Evolutionary conservation across 2,888 invertebrate species (phyloP).

Genomic region (Drosophila stalkeri): DNA sequence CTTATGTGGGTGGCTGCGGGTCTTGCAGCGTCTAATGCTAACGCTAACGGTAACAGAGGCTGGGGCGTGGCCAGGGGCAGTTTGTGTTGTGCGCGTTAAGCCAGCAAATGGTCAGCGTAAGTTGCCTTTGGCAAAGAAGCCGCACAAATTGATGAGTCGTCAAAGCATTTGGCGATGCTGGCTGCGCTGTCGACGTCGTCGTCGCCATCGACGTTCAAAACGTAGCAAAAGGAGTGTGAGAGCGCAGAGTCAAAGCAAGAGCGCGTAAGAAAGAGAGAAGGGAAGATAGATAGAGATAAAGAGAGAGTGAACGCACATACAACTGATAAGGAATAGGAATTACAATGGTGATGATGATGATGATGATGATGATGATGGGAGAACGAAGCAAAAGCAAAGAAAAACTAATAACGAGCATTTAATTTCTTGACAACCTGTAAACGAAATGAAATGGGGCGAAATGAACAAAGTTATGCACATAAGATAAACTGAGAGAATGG

Average conservation of each 20-base stretch:
- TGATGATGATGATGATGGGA: constrained; percentile 25
- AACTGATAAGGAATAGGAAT: constrained; percentile 60
- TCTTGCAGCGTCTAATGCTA: constrained; percentile 14
- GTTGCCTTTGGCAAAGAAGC: constrained; percentile 40
- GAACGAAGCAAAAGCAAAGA: constrained; percentile 24
- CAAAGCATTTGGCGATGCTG: constrained; percentile 37
- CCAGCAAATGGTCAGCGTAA: constrained; percentile 35
- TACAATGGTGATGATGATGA: constrained; percentile 23
- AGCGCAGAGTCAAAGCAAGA: not conserved
- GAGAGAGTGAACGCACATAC: not conserved
- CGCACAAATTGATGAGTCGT: constrained; percentile 58
- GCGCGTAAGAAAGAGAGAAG: not conserved
- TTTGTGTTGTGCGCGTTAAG: constrained; percentile 17
- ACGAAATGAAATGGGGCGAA: constrained; percentile 52
- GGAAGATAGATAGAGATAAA: not conserved
- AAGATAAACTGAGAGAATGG: constrained; percentile 48
- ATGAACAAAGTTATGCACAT: constrained; percentile 46
- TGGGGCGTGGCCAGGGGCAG: not conserved
- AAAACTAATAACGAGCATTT: constrained; percentile 64
- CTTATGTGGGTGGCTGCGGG: constrained; percentile 47
- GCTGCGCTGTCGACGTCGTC: constrained; percentile 14
- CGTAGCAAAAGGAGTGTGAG: constrained; percentile 13
- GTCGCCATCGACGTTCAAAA: not conserved
- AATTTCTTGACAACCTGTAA: constrained; percentile 67
- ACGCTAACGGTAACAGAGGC: not conserved